Base-by-base conservation (phyloP, 2,113 vertebrate species). In the Sisor rabdophorus region DNA sequence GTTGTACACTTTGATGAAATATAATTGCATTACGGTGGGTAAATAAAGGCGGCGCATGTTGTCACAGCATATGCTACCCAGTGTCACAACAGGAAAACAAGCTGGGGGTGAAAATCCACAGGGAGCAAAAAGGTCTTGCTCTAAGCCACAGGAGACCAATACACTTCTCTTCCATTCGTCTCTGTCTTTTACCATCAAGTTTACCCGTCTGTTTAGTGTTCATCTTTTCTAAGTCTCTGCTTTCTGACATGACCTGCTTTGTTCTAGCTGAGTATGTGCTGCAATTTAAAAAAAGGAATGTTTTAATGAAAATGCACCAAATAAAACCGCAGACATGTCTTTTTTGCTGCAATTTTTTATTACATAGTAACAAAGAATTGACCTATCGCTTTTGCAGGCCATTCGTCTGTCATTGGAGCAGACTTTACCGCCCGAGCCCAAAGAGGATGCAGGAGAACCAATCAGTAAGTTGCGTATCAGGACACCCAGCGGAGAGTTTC, bases 391-490 rank as follows among this genome's bases (percentile, higher is more conserved):
- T 61, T 77, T 73, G 7, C 87, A 99, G 97, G 97, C 97, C 20
- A 98, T 99, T 87, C 92, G 96, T 75, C 92, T 98, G 16, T 98
- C 97, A 60, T 86, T 99, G 83, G 97, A 98, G 87, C 96, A 99
- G 70, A 90, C 97, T 78, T 84, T 99, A 84, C 97, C 97, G 75
- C 92, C 94, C 0, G 95, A 99, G 81, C 97, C 97, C 0, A 89
- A 90, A 8, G 95, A 96, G 79, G 96, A 98, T 85, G 89, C 91
- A 63, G 90, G 81, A 1, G 95, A 98, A 86, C 96, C 94, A 1
- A 92, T 97, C 90, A 98, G 96, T 87, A 98, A 98, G 81, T 91
- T 99, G 80, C 92, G 97, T 48, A 94, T 99, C 82, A 93, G 97
- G 79, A 98, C 95, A 0, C 97, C 97, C 71, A 98, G 95, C 1